phyloP scores from a whole-genome alignment of 2,797 vertebrate species.

The Lutjanus campechanus region DNA sequence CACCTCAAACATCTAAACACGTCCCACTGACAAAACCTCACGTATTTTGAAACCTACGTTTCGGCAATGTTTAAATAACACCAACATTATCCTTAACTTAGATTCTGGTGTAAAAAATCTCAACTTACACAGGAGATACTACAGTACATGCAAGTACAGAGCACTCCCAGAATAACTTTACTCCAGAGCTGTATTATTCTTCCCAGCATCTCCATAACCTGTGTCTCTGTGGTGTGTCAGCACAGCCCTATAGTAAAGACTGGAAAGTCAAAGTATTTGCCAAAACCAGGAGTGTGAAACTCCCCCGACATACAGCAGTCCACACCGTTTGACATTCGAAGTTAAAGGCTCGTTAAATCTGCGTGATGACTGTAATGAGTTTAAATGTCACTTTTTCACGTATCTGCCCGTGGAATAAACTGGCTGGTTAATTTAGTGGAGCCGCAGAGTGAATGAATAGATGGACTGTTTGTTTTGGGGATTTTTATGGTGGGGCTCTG shows the following conservation, averaged over 20 bases:
- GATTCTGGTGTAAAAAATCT: no score
- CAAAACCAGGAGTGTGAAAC: not conserved
- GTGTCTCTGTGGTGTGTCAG: not conserved
- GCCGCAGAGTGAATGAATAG: constrained; percentile 31
- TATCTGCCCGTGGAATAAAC: constrained; percentile 19
- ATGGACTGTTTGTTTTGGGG: constrained; percentile 33
- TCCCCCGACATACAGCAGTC: not conserved
- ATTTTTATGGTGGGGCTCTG: not conserved
- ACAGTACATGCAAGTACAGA: not conserved
- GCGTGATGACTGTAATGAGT: not conserved
- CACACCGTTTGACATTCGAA: not conserved
- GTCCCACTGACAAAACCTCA: no score
- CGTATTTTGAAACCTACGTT: no score
- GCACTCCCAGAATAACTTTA: not conserved
- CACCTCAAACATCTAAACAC: no score
- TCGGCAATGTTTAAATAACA: no score
- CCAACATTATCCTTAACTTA: no score
- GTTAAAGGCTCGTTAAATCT: constrained; percentile 18
- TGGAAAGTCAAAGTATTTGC: constrained; percentile 19
- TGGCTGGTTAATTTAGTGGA: not conserved
- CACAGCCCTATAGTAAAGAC: not conserved
- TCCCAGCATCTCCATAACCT: constrained; percentile 1
- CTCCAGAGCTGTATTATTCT: not conserved
- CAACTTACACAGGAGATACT: no score
- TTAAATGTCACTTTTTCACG: constrained; percentile 36